Percentiles rank a stretch among this genome's conserved stretches.
phyloP scores from a whole-genome alignment of 2,113 vertebrate species.

The Galemys pyrenaicus region DNA sequence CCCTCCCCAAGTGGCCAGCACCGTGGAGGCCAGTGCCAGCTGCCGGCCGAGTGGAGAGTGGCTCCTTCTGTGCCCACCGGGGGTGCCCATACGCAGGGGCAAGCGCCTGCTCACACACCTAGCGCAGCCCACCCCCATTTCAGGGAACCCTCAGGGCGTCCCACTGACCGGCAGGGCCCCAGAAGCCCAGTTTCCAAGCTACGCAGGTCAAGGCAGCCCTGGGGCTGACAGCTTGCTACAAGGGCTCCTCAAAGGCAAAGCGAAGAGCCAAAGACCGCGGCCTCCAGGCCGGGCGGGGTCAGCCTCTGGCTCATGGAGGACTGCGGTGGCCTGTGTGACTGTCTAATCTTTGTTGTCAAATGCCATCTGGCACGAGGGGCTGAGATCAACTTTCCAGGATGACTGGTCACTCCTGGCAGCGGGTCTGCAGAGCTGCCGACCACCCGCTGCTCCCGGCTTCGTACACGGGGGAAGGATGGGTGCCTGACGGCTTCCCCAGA shows the following conservation, averaged over 20 bases:
- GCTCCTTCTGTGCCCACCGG: not conserved
- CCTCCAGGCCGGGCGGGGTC: not conserved
- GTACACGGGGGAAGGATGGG: too few relatives aligned
- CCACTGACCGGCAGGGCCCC: not conserved
- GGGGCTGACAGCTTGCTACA: not conserved
- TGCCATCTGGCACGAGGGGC: not conserved
- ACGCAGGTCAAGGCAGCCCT: not conserved
- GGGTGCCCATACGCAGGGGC: not conserved
- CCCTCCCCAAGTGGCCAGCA: not conserved
- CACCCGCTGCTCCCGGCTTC: fast-evolving
- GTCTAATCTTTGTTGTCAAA: conserved; percentile 31
- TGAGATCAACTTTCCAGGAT: not conserved
- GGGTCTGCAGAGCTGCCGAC: not conserved
- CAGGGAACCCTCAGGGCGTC: not conserved
- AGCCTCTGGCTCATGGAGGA: too few relatives aligned
- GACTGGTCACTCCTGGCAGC: not conserved
- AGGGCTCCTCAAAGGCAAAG: not conserved
- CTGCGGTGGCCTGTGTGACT: not conserved
- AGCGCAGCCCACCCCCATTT: not conserved
- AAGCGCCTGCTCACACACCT: not conserved
- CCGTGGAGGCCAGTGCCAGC: not conserved
- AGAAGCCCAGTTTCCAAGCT: not conserved
- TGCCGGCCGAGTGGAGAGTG: not conserved
- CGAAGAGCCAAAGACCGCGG: not conserved
- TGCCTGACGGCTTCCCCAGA: not conserved